These are phyloP conservation scores for Trialeurodes vaporariorum DNA, from an alignment of 1,140 invertebrate genomes.

Conservation along the genomic window DNA sequence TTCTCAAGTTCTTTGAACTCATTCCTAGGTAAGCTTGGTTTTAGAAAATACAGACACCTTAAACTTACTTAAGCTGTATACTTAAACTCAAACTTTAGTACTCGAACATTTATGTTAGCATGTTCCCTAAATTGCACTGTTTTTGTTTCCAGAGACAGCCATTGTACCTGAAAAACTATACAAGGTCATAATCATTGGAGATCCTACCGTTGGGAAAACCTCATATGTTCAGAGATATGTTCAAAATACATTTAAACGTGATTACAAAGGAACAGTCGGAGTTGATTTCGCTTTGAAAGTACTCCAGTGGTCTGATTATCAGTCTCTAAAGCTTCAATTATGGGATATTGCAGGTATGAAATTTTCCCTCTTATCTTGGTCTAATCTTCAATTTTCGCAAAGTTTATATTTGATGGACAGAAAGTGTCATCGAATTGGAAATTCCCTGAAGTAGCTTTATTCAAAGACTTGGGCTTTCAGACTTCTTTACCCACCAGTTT, in stretches of 20 bases:
- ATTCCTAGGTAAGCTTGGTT: too few species aligned
- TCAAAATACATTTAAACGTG: conserved; percentile 36
- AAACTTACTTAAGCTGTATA: too few species aligned
- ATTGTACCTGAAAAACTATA: conserved; percentile 36
- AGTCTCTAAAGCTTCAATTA: conserved; percentile 44
- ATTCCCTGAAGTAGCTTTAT: too few species aligned
- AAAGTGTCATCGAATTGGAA: too few species aligned
- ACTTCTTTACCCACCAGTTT: too few species aligned
- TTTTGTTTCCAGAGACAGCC: conserved; percentile 9
- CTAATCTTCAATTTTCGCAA: not conserved
- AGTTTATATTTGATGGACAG: not conserved
- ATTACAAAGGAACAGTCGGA: conserved; percentile 42
- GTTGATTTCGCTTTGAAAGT: conserved; percentile 51
- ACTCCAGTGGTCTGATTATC: conserved; percentile 41
- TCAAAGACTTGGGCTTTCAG: too few species aligned
- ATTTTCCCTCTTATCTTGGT: not conserved
- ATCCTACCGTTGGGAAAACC: conserved; percentile 41
- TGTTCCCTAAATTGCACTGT: too few species aligned
- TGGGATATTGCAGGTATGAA: conserved; percentile 47
- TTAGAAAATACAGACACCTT: too few species aligned
- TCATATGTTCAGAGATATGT: conserved; percentile 42
- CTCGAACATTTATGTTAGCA: too few species aligned
- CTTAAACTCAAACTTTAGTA: too few species aligned
- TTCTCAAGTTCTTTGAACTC: too few species aligned
- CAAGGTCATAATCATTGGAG: conserved; percentile 42